phyloP scores from a whole-genome alignment of 2,113 vertebrate species.

The Oreochromis niloticus region DNA sequence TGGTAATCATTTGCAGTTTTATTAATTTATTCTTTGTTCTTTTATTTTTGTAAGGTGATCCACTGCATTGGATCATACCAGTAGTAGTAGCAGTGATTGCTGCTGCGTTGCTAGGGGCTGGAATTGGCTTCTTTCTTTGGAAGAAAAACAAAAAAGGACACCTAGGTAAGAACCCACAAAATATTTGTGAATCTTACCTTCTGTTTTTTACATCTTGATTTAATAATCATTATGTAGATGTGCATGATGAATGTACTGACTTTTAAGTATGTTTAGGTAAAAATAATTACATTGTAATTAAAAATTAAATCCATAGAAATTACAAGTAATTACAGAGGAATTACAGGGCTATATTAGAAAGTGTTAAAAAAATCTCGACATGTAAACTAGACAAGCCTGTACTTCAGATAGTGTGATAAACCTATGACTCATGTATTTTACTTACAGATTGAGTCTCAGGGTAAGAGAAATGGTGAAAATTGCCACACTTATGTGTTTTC shows the following conservation, averaged over 20 bases:
- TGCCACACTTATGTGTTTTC: accelerated
- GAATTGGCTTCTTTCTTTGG: not conserved
- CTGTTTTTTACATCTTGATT: not conserved
- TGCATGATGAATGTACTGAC: not conserved
- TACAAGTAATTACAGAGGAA: not conserved
- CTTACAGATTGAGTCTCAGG: not conserved
- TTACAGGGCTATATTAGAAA: not conserved
- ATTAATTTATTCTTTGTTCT: not conserved
- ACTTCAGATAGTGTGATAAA: not conserved
- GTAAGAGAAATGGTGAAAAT: not conserved
- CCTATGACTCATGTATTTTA: not conserved
- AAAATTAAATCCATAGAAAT: not conserved
- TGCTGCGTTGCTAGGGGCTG: not conserved
- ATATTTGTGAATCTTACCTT: not conserved
- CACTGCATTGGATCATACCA: not conserved
- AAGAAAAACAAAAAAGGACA: too few relatives aligned
- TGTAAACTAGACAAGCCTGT: not conserved
- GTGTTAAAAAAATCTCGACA: not conserved
- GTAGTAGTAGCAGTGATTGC: accelerated
- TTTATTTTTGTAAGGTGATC: not conserved
- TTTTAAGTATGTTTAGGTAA: not conserved
- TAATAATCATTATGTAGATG: not conserved
- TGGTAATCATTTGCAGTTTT: not conserved
- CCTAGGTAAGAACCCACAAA: not conserved
- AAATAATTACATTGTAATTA: not conserved